phyloP scores from a whole-genome alignment of 2,113 vertebrate genomes.

The Phalacrocorax aristotelis region DNA sequence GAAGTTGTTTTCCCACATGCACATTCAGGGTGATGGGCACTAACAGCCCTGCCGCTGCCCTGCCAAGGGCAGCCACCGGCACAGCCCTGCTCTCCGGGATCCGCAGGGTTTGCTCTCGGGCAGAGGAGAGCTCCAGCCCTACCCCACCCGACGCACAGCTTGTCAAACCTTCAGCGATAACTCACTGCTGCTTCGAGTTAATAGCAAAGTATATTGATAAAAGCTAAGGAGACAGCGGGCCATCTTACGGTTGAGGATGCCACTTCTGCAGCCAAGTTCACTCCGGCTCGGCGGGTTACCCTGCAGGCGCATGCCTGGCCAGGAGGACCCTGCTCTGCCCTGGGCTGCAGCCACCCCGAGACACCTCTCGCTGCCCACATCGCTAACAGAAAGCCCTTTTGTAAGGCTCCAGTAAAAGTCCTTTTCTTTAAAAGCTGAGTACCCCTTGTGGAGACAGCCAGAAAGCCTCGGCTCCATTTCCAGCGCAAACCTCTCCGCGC shows the following conservation, averaged over 20 bases:
- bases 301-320: not conserved
- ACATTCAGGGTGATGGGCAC: not conserved
- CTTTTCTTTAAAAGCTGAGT: not conserved
- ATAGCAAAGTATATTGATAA: not conserved
- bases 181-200: not conserved
- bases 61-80: not conserved
- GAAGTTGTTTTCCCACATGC: not conserved
- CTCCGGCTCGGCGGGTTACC: not conserved
- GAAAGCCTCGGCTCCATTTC: not conserved
- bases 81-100: accelerated
- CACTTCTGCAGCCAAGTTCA: not conserved
- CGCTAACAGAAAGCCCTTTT: not conserved
- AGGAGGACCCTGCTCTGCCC: not conserved
- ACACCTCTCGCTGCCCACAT: not conserved
- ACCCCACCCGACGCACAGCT: not conserved
- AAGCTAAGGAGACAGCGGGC: not conserved
- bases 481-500: not conserved
- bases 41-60: not conserved
- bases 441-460: not conserved
- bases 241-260: not conserved
- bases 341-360: not conserved
- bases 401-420: not conserved
- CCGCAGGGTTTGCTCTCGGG: not conserved
- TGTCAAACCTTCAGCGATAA: not conserved
- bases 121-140: not conserved